Evolutionary conservation across 2,888 invertebrate genomes (phyloP).

Genomic region (Mesoligia furuncula): DNA sequence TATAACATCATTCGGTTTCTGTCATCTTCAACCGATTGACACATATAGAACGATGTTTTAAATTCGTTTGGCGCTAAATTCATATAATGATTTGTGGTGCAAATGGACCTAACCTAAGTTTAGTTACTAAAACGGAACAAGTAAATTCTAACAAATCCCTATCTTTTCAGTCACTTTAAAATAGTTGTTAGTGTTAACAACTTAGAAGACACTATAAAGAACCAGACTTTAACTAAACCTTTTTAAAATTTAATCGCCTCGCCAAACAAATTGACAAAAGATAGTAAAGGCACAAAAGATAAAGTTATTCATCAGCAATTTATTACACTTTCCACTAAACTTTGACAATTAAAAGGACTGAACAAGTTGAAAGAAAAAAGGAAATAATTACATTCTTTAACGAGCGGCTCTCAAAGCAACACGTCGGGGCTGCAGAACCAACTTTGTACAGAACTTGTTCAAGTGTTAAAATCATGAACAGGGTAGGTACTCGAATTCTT

Average conservation of each 20-base stretch:
- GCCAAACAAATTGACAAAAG: constrained; percentile 53
- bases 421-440: constrained; percentile 57
- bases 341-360: constrained; percentile 86
- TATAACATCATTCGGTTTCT: neutral
- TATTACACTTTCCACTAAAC: constrained; percentile 79
- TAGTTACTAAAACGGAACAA: neutral
- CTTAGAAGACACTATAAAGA: constrained; percentile 20
- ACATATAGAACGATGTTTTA: neutral
- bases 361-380: constrained; percentile 79
- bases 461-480: constrained; percentile 36
- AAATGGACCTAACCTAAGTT: neutral
- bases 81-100: neutral
- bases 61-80: neutral
- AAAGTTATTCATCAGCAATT: constrained; percentile 70
- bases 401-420: constrained; percentile 76
- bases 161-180: neutral
- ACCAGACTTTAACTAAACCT: constrained; percentile 17
- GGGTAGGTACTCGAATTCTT: constrained; percentile 43
- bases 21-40: neutral
- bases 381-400: constrained; percentile 86
- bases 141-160: neutral
- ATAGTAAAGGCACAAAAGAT: constrained; percentile 46
- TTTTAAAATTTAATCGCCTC: constrained; percentile 27
- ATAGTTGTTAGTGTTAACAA: constrained; percentile 5
- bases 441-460: constrained; percentile 71